These are phyloP conservation scores for Pedetes capensis DNA, from an alignment of 2,113 vertebrate genomes.

Conservation along the genomic window DNA sequence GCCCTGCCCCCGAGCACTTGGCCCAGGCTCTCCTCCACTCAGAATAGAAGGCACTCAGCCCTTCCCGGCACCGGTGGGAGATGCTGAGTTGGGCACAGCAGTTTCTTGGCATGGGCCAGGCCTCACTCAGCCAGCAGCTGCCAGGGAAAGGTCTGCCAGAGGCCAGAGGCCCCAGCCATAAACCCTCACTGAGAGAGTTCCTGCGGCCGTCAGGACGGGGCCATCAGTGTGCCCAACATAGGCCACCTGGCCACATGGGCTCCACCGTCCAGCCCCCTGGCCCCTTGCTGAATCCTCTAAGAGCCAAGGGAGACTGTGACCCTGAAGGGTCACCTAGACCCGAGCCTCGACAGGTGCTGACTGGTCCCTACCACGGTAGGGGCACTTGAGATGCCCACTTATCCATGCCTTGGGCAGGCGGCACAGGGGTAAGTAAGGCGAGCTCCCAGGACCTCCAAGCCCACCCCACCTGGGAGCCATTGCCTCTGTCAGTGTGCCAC, in stretches of 20 bases:
- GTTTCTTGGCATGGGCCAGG: not conserved
- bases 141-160: not conserved
- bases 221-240: rapidly evolving
- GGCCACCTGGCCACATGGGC: not conserved
- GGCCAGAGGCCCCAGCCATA: not conserved
- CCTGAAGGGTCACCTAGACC: not conserved
- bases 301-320: too few relatives aligned
- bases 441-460: not conserved
- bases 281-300: not conserved
- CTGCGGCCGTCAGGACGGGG: not conserved
- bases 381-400: rapidly evolving
- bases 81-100: rapidly evolving
- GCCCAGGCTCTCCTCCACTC: not conserved
- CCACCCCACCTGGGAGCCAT: rapidly evolving
- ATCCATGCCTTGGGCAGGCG: rapidly evolving
- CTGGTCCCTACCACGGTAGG: rapidly evolving
- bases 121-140: not conserved
- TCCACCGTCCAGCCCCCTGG: not conserved
- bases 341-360: rapidly evolving
- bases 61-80: not conserved
- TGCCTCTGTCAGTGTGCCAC: not conserved
- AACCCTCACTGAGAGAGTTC: not conserved
- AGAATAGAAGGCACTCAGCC: not conserved
- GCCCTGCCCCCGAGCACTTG: rapidly evolving
- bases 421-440: rapidly evolving